Evolutionary conservation across 2,888 invertebrate species (phyloP).

Genomic region (Heliconius aoede): DNA sequence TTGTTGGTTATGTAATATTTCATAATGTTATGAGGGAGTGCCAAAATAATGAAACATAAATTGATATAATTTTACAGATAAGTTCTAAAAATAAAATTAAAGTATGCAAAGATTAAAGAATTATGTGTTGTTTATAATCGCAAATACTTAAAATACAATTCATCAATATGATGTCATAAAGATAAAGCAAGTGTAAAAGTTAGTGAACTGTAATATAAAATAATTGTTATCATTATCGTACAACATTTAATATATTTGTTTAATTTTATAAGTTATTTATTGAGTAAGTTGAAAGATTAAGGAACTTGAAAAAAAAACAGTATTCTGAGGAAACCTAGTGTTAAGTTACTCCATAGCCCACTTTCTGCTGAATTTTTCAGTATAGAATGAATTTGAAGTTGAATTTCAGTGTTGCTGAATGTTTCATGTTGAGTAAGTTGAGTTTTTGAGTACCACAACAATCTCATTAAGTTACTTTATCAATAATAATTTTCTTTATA

Average conservation of each 20-base stretch:
- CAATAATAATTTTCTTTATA: no score
- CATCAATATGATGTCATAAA: slow-evolving; percentile 3
- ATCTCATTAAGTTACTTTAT: no score
- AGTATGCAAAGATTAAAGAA: neutral
- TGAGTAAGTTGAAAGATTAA: no score
- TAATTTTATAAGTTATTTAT: neutral
- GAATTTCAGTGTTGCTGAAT: no score
- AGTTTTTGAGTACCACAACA: no score
- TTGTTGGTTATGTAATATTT: neutral
- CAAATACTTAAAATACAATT: slow-evolving; percentile 1
- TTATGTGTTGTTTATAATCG: neutral
- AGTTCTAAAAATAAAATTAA: neutral
- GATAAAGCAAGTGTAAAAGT: slow-evolving; percentile 6
- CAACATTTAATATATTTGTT: neutral
- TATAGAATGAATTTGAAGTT: no score
- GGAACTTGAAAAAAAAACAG: neutral
- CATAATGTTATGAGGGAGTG: neutral
- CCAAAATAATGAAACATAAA: neutral
- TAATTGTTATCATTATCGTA: slow-evolving; percentile 5
- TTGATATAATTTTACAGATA: neutral
- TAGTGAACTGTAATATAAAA: slow-evolving; percentile 9
- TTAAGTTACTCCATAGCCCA: no score
- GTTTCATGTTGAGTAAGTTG: no score
- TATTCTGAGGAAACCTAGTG: no score
- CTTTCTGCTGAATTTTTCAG: no score